phyloP scores from a whole-genome alignment of 2,888 invertebrate genomes.

The Nemotelus pantherinus region DNA sequence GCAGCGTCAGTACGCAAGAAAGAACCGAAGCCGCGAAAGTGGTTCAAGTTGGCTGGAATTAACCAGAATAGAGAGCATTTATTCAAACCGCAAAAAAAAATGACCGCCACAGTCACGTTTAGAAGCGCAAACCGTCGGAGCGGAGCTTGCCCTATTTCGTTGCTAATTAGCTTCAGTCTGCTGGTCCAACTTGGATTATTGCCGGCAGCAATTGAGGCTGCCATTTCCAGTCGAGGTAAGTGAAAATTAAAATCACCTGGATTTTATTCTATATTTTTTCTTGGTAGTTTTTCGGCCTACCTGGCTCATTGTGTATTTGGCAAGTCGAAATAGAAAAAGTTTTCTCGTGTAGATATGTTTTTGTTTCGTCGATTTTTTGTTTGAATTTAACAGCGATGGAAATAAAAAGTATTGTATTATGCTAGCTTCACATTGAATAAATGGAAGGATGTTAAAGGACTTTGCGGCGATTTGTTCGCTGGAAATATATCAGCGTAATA shows the following conservation, averaged over 20 bases:
- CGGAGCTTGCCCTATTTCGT: slow-evolving; percentile 61
- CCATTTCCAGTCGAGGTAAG: slow-evolving; percentile 65
- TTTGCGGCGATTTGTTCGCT: no score
- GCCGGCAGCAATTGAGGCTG: slow-evolving; percentile 59
- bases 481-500: no score
- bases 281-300: no score
- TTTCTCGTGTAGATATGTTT: neutral
- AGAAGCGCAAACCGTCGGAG: slow-evolving; percentile 31
- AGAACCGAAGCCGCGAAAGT: neutral
- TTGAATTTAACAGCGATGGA: no score
- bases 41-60: slow-evolving; percentile 31
- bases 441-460: no score
- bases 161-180: slow-evolving; percentile 63
- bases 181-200: slow-evolving; percentile 58
- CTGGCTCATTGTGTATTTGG: no score
- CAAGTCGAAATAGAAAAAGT: neutral
- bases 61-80: neutral
- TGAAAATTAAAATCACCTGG: slow-evolving; percentile 45
- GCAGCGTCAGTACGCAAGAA: neutral
- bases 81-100: slow-evolving; percentile 26
- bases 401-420: no score
- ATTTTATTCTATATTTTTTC: no score
- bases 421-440: no score
- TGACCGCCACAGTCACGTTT: slow-evolving; percentile 36
- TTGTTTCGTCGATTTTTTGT: no score